These are phyloP conservation scores for Gymnobelideus leadbeateri DNA, from an alignment of 2,113 vertebrate genomes.

Conservation along the genomic window DNA sequence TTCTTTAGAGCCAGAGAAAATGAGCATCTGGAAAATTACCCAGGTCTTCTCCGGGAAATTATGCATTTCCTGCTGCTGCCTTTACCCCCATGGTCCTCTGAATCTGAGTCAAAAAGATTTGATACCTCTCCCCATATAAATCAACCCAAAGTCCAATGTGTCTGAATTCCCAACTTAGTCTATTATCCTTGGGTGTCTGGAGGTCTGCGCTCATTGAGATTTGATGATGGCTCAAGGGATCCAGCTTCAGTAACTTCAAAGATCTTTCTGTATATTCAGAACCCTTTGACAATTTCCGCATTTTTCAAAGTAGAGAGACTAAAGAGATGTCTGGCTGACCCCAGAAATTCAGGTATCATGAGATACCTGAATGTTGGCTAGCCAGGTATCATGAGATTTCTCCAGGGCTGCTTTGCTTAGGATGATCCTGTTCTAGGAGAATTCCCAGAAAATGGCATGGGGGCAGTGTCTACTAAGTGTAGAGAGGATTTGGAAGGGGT, in stretches of 20 bases:
- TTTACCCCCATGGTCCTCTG: not conserved
- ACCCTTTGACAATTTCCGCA: not conserved
- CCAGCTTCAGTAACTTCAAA: not conserved
- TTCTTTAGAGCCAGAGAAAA: slow-evolving; percentile 17
- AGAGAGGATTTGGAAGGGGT: too few relatives aligned
- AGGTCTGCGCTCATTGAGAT: not conserved
- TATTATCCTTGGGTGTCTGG: not conserved
- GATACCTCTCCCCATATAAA: not conserved
- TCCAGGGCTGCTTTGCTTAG: not conserved
- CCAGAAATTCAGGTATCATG: not conserved
- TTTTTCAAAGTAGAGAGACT: not conserved
- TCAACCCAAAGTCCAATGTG: not conserved
- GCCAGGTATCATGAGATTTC: not conserved
- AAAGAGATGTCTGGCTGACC: not conserved
- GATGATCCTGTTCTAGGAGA: not conserved
- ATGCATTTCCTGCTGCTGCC: slow-evolving; percentile 33
- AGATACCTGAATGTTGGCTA: too few relatives aligned
- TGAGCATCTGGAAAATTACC: not conserved
- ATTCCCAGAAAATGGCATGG: not conserved
- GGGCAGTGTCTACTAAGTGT: not conserved
- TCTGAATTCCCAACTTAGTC: not conserved
- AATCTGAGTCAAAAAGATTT: not conserved
- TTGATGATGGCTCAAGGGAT: not conserved
- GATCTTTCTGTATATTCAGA: not conserved
- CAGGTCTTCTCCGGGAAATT: not conserved